phyloP scores from a whole-genome alignment of 1,140 invertebrate genomes.

The Camponotus floridanus region DNA sequence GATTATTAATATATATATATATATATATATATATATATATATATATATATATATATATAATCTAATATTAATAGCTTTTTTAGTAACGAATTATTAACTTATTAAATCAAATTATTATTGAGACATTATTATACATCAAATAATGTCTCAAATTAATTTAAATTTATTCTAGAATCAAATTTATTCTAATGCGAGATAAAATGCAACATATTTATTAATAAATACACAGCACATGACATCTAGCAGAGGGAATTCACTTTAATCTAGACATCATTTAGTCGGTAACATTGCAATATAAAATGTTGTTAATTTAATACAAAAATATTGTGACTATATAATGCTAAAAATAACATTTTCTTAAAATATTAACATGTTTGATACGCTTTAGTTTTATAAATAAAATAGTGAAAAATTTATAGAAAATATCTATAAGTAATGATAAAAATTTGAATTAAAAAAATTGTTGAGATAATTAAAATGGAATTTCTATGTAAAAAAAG shows the following conservation, averaged over 20 bases:
- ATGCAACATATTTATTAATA: neutral
- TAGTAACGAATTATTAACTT: no score
- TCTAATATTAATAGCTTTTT: no score
- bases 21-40: no score
- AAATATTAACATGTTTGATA: neutral
- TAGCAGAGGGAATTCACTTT: constrained; percentile 25
- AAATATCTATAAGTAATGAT: neutral
- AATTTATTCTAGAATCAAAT: no score
- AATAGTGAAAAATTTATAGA: neutral
- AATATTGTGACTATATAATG: neutral
- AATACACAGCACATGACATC: constrained; percentile 20
- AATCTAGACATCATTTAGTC: neutral
- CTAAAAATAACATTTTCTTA: neutral
- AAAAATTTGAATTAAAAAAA: neutral
- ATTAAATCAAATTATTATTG: no score
- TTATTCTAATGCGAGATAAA: no score
- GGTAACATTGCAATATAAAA: neutral
- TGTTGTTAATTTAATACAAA: neutral
- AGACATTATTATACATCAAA: no score
- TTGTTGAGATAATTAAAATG: neutral
- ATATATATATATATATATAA: no score
- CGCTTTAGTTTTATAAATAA: neutral
- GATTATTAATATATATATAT: no score
- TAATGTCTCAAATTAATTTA: no score
- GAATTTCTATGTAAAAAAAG: neutral